Conservation (phyloP, 2,113 vertebrate genomes). For the Dasypus novemcinctus region DNA sequence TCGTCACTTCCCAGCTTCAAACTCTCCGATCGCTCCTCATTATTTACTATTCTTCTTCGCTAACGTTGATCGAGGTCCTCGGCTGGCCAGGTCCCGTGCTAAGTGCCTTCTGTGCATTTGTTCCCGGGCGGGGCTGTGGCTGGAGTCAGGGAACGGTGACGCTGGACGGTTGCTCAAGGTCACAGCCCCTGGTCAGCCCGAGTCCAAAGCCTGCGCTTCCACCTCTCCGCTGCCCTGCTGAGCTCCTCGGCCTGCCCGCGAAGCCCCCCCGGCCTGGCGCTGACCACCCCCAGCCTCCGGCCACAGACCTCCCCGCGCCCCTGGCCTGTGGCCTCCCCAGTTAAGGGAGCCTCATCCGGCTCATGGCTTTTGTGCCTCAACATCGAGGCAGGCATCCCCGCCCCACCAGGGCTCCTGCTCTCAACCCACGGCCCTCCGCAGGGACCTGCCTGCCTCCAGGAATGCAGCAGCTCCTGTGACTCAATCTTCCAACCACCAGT, state of each 20-base stretch:
- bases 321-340: neutral
- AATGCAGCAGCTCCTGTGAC: neutral
- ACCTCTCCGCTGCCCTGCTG: neutral
- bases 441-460: neutral
- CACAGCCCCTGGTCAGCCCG: neutral
- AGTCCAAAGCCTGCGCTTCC: neutral
- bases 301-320: neutral
- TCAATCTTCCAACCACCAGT: neutral
- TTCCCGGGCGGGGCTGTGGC: neutral
- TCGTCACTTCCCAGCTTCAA: constrained; percentile 64
- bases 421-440: neutral
- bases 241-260: neutral
- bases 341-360: neutral
- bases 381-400: neutral
- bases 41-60: constrained; percentile 71
- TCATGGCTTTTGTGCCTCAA: neutral
- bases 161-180: neutral
- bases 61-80: constrained; percentile 34
- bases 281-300: neutral
- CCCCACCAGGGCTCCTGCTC: neutral
- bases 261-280: rapidly evolving
- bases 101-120: constrained; percentile 4
- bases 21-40: constrained; percentile 1
- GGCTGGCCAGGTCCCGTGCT: neutral
- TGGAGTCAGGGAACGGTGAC: neutral